Base-by-base conservation (phyloP, 1,140 invertebrate species). In the Linepithema humile region DNA sequence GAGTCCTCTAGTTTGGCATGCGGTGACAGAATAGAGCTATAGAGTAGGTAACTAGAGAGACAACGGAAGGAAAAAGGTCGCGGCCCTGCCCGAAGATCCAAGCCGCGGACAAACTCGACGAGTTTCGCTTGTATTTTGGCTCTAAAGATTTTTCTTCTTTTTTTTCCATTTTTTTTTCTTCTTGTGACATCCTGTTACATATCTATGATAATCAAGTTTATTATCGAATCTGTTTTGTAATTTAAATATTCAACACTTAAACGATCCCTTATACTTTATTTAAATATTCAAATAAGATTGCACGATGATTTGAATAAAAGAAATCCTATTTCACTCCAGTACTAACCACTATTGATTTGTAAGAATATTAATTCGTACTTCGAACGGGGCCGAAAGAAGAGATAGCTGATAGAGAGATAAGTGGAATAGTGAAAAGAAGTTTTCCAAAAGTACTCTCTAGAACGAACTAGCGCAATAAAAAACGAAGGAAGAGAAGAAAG, bases 1-100 rank as follows among this genome's bases (percentile, higher is more conserved):
- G 75, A 88, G 73, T 89, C 88, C 88, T 89, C 88, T 89, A 89
- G 87, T 89, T 89, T 89, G 85, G 87, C 88, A 89, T 89, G 88
- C 88, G 88, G 82, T 89, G 87, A 89, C 82, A 89, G 88, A 89
- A 89, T 73, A 87, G 85, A 87, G 87, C 88, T 89, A 90, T 89
- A 89, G 88, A 89, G 65, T 85, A 75, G 87, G 62, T 88, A 86
- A 88, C 87, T 85, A 86, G 74, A 86, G 87, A 86, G 69, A 89
- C 73, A 80, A 74, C 73, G 67, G 85, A 62, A 86, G 67, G 84
- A 55, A 85, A 29, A 73, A 84, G 62, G 55, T 60, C 23, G 32
- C 23, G 23, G 3, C 59, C 67, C 83, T 80, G 86, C 55, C 87
- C 83, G 77, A 88, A 84, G 59, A 74, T 74, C 5, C 10, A 55